Conservation (phyloP, 2,888 invertebrate species). For the Lepidochitona cinerea region DNA sequence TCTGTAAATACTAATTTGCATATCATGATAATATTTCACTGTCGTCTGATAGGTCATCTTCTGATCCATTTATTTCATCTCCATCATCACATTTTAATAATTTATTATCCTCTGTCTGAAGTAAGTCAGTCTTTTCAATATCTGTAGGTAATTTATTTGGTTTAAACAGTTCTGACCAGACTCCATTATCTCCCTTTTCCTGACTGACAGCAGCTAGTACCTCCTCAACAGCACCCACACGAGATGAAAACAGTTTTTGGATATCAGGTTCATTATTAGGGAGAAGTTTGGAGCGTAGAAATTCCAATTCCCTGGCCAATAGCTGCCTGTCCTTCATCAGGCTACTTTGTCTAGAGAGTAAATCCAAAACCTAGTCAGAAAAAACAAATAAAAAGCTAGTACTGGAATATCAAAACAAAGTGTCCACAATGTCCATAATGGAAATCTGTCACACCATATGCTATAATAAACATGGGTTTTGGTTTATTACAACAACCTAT, state of each 20-base stretch:
- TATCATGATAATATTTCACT: no score
- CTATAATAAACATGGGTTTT: no score
- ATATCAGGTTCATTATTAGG: constrained; percentile 44
- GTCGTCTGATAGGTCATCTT: no score
- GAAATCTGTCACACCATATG: no score
- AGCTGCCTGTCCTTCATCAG: constrained; percentile 61
- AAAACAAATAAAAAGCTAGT: background rate
- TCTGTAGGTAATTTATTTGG: background rate
- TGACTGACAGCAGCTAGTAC: background rate
- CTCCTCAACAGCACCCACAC: background rate
- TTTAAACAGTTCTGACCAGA: background rate
- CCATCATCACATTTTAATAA: no score
- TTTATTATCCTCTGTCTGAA: no score
- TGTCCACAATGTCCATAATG: no score
- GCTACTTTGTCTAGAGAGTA: constrained; percentile 55
- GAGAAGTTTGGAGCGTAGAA: constrained; percentile 57
- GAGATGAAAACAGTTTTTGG: constrained; percentile 49
- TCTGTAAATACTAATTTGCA: no score
- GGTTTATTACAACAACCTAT: no score
- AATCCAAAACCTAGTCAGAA: constrained; percentile 57
- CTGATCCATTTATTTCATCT: no score
- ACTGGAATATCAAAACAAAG: no score
- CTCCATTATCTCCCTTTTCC: background rate
- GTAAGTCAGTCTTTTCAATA: no score
- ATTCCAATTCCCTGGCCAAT: constrained; percentile 64